A percentile compares a stretch with the other conserved stretches of the same genome.
Evolutionary conservation across 1,140 invertebrate genomes (phyloP).

Genomic region (Planococcus citri): DNA sequence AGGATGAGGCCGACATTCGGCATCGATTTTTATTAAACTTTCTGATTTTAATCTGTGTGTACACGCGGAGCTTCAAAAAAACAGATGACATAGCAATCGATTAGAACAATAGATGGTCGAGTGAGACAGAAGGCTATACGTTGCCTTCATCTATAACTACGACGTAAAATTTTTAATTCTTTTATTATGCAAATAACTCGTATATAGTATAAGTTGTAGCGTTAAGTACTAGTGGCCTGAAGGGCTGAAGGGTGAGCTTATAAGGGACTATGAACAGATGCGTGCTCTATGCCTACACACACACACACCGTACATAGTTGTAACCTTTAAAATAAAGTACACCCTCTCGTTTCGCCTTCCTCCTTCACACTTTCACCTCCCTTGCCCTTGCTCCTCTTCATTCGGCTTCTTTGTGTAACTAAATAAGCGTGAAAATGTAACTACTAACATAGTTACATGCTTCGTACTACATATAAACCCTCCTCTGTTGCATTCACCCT

Average conservation of each 20-base stretch:
- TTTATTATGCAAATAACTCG: background rate
- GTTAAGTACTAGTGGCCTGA: background rate
- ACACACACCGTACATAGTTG: background rate
- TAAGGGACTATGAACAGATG: background rate
- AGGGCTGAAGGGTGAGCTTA: background rate
- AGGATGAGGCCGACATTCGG: background rate
- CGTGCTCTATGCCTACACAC: background rate
- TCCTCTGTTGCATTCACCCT: background rate
- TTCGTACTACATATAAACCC: background rate
- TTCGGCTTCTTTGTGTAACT: too few species aligned
- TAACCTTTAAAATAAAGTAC: slow-evolving; percentile 1
- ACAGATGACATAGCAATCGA: slow-evolving; percentile 6
- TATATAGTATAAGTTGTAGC: background rate
- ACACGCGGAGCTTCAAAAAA: background rate
- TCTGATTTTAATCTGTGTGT: background rate
- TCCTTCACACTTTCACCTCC: too few species aligned
- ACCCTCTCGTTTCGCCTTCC: background rate
- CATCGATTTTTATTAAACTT: slow-evolving; percentile 8
- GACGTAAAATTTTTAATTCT: background rate
- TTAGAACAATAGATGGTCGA: slow-evolving; percentile 1
- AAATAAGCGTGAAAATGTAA: slow-evolving; percentile 7
- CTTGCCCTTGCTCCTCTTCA: too few species aligned
- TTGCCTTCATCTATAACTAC: background rate
- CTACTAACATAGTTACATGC: slow-evolving; percentile 1
- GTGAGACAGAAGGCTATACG: slow-evolving; percentile 1